Evolutionary conservation across 2,797 vertebrate genomes (phyloP), one percentile per base, ranked within the genome.

Genomic region (Myioborus melanocephalus): DNA sequence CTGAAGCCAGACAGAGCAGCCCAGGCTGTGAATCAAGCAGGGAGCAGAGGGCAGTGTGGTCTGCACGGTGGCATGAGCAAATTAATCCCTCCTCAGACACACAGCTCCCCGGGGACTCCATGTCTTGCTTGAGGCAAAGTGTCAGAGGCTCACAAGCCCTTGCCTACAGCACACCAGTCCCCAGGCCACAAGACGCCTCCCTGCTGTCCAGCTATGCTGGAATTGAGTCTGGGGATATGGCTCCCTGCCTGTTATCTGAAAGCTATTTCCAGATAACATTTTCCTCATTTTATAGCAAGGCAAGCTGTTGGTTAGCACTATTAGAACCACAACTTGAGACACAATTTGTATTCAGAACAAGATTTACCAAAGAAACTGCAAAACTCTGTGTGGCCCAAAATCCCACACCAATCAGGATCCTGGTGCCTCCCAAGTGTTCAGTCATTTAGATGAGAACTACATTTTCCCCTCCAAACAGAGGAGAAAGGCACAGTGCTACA

Each of bases 131-230:
- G 37, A 55, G 56, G 21, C 4, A 0, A 6, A 14, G 16, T 5
- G 2, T 41, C 56, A 59, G 60, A 82, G 13, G 20, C 41, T 43
- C 81, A 21, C 34, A 28, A 69, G 18, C 10, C 49, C 37, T 71
- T 2, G 0, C 21, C 82, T 50, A 10, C 10, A 9, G 26, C 22
- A 47, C 27, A 0, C 21, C 52, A 37, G 10, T 64, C 26, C 73
- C 72, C 28, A 26, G 7, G 30, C 20, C 73, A 24, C 2, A 14
- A 5, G 57, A n/a, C 34, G 6, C 21, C 66, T 55, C 1, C 3
- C 6, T 49, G 41, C 19, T 76, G 28, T 30, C 34, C 59, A 82
- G 14, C 11, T 52, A 1, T 11, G 28, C 65, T 78, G 68, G 16
- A 77, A 28, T 39, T 26, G 28, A 32, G 10, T 12, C 21, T 64